A percentile compares a stretch with the other conserved stretches of the same genome.
phyloP scores from a whole-genome alignment of 2,113 vertebrate genomes.

The Caranx melampygus region DNA sequence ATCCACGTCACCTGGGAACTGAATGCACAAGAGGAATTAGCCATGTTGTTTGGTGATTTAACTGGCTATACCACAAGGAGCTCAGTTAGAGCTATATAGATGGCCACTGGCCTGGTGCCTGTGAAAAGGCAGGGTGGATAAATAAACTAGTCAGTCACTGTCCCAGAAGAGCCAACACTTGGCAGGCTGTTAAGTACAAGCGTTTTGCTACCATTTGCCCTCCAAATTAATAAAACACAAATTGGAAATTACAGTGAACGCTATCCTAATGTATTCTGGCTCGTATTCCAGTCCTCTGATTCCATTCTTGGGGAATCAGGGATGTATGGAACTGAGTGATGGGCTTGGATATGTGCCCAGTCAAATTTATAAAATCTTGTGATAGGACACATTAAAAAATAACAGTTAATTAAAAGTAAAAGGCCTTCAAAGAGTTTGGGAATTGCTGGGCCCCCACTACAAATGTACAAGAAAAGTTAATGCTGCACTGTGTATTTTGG shows the following conservation, averaged over 20 bases:
- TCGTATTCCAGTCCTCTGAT: slow-evolving; percentile 35
- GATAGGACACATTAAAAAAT: slow-evolving; percentile 16
- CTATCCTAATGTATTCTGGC: slow-evolving; percentile 65
- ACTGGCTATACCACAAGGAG: slow-evolving; percentile 12
- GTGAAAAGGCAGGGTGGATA: slow-evolving; percentile 42
- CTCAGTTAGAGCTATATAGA: slow-evolving; percentile 13
- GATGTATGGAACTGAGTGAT: slow-evolving; percentile 30
- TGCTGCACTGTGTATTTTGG: slow-evolving; percentile 3
- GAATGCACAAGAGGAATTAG: slow-evolving; percentile 45
- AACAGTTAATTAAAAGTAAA: slow-evolving; percentile 37
- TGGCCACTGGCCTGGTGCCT: slow-evolving; percentile 45
- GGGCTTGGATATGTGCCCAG: slow-evolving; percentile 41
- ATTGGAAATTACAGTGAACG: slow-evolving; percentile 60
- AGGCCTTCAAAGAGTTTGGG: slow-evolving; percentile 27
- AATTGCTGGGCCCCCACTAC: background rate
- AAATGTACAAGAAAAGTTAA: background rate
- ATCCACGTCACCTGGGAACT: slow-evolving; percentile 99
- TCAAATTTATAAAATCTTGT: slow-evolving; percentile 44
- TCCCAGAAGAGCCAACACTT: slow-evolving; percentile 55
- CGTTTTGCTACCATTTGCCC: slow-evolving; percentile 52
- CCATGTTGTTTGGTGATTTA: slow-evolving; percentile 9
- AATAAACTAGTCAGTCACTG: slow-evolving; percentile 58
- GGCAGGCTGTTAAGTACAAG: slow-evolving; percentile 58
- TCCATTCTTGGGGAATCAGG: slow-evolving; percentile 34
- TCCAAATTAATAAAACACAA: slow-evolving; percentile 65